Percentiles rank a stretch among this genome's conserved stretches.
Evolutionary conservation across 2,888 invertebrate species (phyloP).

Genomic region (Polydrusus pterygomalis): DNA sequence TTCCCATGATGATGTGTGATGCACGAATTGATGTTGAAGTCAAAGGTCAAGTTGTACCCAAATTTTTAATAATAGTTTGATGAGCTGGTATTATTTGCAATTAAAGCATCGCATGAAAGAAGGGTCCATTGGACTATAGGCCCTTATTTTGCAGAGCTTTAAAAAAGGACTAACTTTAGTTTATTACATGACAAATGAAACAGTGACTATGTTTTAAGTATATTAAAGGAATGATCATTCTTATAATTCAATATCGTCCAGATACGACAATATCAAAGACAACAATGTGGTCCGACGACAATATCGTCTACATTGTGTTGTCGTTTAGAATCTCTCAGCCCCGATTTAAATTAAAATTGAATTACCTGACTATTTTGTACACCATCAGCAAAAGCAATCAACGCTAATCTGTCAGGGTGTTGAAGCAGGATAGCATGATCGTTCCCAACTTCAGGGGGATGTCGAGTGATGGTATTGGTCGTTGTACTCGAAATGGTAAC

Average conservation of each 20-base stretch:
- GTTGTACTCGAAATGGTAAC: conserved; percentile 64
- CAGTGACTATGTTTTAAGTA: too few species aligned
- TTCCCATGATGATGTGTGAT: conserved; percentile 41
- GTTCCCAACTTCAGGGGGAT: conserved; percentile 42
- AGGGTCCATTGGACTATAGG: too few species aligned
- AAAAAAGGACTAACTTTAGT: too few species aligned
- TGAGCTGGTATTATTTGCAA: not conserved
- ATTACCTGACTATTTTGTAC: conserved; percentile 70
- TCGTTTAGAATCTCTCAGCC: too few species aligned
- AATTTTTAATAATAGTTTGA: conserved; percentile 23
- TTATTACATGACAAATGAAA: too few species aligned
- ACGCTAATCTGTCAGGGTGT: conserved; percentile 74
- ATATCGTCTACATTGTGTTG: too few species aligned
- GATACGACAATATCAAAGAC: too few species aligned
- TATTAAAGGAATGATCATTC: too few species aligned
- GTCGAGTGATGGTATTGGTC: conserved; percentile 63
- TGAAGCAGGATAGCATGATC: conserved; percentile 69
- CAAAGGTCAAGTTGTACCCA: conserved; percentile 26
- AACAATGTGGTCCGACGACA: too few species aligned
- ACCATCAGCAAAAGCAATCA: conserved; percentile 75
- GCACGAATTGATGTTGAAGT: conserved; percentile 34
- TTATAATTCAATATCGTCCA: too few species aligned
- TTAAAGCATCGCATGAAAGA: not conserved
- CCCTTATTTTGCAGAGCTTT: too few species aligned
- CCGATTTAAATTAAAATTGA: not conserved